A percentile compares a stretch with the other conserved stretches of the same genome.
Conservation (phyloP, 2,797 vertebrate species). For the Chaenodraco wilsoni region DNA sequence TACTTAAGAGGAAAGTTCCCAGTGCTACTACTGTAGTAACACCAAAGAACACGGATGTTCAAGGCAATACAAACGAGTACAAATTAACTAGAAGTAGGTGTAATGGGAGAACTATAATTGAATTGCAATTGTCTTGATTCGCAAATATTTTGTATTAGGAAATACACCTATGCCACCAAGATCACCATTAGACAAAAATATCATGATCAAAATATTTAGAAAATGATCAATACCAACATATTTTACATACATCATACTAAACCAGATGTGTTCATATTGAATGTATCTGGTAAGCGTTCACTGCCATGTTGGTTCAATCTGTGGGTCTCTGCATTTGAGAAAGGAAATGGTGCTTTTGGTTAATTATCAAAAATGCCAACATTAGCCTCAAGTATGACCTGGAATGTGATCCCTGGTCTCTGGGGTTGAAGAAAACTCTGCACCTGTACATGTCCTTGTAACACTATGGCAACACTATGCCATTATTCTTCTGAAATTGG, state of each 20-base stretch:
- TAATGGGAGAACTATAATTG: slow-evolving; percentile 3
- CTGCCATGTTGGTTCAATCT: not conserved
- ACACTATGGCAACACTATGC: too few relatives aligned
- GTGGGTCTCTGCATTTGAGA: not conserved
- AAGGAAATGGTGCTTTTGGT: not conserved
- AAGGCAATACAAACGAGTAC: slow-evolving; percentile 4
- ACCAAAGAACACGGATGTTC: not conserved
- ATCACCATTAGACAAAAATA: slow-evolving; percentile 6
- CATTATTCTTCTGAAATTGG: not conserved
- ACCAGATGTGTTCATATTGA: not conserved
- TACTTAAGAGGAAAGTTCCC: slow-evolving; percentile 15
- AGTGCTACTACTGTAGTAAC: slow-evolving; percentile 1
- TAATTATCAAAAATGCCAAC: slow-evolving; percentile 1
- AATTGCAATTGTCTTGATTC: slow-evolving; percentile 15
- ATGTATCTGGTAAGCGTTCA: not conserved
- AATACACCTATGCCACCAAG: not conserved
- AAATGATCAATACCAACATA: not conserved
- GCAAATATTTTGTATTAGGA: slow-evolving; percentile 1
- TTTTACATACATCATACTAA: not conserved
- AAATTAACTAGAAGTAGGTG: slow-evolving; percentile 9
- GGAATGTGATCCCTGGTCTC: not conserved
- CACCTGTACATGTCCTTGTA: not conserved
- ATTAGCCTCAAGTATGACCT: not conserved
- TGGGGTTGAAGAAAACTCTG: not conserved
- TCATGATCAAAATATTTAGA: slow-evolving; percentile 6